phyloP scores from a whole-genome alignment of 2,888 invertebrate genomes.

The Calameuta filiformis region DNA sequence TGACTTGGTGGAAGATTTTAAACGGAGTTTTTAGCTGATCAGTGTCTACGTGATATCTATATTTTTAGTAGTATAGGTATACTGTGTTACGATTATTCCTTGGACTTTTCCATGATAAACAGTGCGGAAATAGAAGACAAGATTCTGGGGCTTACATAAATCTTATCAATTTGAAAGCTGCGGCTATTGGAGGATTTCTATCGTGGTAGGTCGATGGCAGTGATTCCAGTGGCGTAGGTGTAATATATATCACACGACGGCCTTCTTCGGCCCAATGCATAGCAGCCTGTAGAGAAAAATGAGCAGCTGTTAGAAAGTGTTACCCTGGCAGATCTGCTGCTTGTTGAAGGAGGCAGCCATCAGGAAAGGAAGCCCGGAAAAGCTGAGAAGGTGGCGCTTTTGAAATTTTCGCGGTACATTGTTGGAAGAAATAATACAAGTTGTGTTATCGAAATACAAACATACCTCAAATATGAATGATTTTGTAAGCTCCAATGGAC shows the following conservation, averaged over 20 bases:
- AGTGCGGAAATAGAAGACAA: not conserved
- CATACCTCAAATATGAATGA: constrained; percentile 56
- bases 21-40: not conserved
- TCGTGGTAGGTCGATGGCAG: constrained; percentile 55
- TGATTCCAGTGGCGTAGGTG: constrained; percentile 44
- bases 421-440: not conserved
- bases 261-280: constrained; percentile 59
- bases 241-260: constrained; percentile 52
- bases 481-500: constrained; percentile 42
- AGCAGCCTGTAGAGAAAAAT: constrained; percentile 45
- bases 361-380: not conserved
- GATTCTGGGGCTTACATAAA: constrained; percentile 51
- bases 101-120: not conserved
- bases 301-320: not conserved
- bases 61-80: not conserved
- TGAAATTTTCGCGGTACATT: not conserved
- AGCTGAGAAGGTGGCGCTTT: not conserved
- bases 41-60: too few relatives aligned
- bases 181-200: constrained; percentile 44
- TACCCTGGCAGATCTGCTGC: not conserved
- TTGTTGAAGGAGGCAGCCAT: too few relatives aligned
- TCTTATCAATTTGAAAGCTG: constrained; percentile 52
- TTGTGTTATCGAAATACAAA: not conserved
- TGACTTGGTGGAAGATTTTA: not conserved
- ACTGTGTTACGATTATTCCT: not conserved